A percentile compares a stretch with the other conserved stretches of the same genome.
Conservation (phyloP, 2,888 invertebrate species). For the Lordiphosa fenestrarum region DNA sequence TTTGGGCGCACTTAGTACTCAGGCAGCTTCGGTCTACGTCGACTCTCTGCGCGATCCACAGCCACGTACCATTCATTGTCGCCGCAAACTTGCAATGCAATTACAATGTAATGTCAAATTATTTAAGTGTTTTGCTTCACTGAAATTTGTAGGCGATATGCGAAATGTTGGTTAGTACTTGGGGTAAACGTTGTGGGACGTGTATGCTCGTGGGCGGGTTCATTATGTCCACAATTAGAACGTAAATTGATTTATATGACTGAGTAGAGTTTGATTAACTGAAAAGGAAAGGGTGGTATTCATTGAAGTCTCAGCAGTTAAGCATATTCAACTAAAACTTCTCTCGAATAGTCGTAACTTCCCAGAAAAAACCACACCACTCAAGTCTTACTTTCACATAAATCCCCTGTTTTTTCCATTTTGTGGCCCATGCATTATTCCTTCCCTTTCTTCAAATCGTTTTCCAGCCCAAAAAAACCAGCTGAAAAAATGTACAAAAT, state of each 20-base stretch:
- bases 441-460: no score
- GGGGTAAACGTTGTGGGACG: constrained; percentile 2
- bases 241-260: constrained; percentile 9
- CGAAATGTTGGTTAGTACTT: constrained; percentile 48
- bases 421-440: no score
- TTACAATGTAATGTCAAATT: constrained; percentile 71
- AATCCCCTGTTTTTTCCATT: no score
- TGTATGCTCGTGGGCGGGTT: constrained; percentile 24
- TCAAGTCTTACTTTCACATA: no score
- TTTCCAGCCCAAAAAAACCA: background rate
- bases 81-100: constrained; percentile 68
- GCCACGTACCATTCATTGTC: constrained; percentile 9
- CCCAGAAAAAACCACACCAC: no score
- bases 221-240: constrained; percentile 68
- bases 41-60: constrained; percentile 7
- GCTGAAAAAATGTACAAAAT: constrained; percentile 18
- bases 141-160: constrained; percentile 31
- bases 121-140: constrained; percentile 62
- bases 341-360: no score
- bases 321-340: no score
- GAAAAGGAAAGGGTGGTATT: background rate
- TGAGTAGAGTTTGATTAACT: constrained; percentile 23
- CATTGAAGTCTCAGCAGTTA: no score
- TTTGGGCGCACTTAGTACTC: constrained; percentile 36
- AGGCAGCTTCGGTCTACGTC: constrained; percentile 24